A percentile compares a stretch with the other conserved stretches of the same genome.
Evolutionary conservation across 2,888 invertebrate species (phyloP).

Genomic region (Myathropa florea): DNA sequence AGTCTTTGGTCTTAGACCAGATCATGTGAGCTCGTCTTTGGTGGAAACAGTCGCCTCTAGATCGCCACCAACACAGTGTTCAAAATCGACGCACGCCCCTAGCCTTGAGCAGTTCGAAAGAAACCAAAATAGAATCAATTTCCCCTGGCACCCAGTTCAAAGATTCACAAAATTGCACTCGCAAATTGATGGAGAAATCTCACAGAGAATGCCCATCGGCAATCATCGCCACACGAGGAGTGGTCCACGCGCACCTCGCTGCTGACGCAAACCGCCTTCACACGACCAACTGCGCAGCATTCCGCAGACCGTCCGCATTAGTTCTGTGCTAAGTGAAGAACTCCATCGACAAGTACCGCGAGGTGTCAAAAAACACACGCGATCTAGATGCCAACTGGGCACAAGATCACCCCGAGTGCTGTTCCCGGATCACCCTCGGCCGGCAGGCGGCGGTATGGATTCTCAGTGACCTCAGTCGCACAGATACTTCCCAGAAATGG

Average conservation of each 20-base stretch:
- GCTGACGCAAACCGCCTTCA: background rate
- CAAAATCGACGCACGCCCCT: too few species aligned
- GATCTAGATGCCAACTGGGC: background rate
- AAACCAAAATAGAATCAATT: too few species aligned
- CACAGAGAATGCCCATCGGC: background rate
- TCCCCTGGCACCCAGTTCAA: too few species aligned
- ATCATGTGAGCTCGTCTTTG: too few species aligned
- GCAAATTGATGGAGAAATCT: background rate
- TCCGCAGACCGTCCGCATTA: background rate
- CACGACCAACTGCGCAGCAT: background rate
- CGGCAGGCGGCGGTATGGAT: background rate
- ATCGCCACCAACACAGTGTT: too few species aligned
- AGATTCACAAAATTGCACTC: too few species aligned
- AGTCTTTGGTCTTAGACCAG: too few species aligned
- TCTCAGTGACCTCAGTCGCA: background rate
- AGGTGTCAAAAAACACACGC: background rate
- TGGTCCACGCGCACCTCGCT: background rate
- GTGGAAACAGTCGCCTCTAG: too few species aligned
- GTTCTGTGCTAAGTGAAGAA: background rate
- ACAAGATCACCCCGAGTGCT: background rate
- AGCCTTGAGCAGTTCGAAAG: too few species aligned
- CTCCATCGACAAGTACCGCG: background rate
- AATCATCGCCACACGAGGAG: background rate
- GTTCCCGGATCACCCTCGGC: background rate
- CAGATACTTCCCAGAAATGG: constrained; percentile 12